A percentile compares a stretch with the other conserved stretches of the same genome.
Evolutionary conservation across 2,113 vertebrate genomes (phyloP).

Genomic region (Nyctibius bracteatus): DNA sequence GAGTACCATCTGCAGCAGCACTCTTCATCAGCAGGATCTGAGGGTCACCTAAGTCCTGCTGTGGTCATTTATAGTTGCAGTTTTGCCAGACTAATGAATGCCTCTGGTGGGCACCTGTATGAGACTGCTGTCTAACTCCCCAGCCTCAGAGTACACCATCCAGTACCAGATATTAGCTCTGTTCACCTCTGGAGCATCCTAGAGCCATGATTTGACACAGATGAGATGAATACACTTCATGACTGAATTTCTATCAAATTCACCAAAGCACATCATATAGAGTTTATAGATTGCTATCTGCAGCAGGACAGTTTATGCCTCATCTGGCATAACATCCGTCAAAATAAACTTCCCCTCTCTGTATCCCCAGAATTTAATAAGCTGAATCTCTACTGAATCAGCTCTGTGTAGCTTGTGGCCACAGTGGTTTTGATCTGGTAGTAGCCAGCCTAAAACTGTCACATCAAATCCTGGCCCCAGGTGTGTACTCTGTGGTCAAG

Average conservation of each 20-base stretch:
- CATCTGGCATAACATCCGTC: neutral
- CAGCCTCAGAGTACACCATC: neutral
- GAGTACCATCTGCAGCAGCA: neutral
- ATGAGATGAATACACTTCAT: neutral
- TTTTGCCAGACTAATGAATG: neutral
- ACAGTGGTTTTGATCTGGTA: neutral
- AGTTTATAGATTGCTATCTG: neutral
- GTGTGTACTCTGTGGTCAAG: neutral
- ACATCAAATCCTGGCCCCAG: neutral
- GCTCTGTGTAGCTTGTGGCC: neutral
- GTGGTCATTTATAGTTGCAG: neutral
- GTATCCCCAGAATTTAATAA: neutral
- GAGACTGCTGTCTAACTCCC: neutral
- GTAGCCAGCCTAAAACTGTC: neutral
- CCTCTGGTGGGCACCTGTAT: neutral
- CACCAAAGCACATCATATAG: neutral
- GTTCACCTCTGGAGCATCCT: neutral
- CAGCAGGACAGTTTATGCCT: neutral
- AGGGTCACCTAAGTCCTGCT: neutral
- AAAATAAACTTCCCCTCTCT: neutral
- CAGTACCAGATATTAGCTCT: neutral
- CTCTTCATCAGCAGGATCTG: neutral
- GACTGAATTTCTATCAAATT: neutral
- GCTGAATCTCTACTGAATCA: neutral
- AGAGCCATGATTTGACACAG: neutral